Evolutionary conservation across 2,113 vertebrate species (phyloP).

Genomic region (Apaloderma vittatum): DNA sequence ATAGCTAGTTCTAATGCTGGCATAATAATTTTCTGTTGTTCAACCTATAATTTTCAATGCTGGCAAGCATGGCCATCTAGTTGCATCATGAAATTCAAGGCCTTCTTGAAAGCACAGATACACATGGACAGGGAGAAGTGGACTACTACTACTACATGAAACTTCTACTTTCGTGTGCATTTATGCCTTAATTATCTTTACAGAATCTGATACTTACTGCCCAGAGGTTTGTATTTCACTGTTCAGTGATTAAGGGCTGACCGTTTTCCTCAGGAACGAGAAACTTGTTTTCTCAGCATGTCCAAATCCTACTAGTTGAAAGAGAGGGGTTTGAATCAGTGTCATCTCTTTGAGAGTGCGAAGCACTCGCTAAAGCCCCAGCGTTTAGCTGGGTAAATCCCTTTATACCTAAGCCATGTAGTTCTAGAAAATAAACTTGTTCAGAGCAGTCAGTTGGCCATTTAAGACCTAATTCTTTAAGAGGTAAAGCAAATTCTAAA

Average conservation of each 20-base stretch:
- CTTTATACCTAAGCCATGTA: conserved; percentile 54
- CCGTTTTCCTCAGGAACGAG: conserved; percentile 46
- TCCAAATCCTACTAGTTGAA: conserved; percentile 12
- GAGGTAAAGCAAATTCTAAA: conserved; percentile 17
- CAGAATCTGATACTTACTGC: not conserved
- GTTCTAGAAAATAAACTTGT: conserved; percentile 32
- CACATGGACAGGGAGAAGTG: not conserved
- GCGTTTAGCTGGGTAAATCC: conserved; percentile 12
- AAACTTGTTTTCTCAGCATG: conserved; percentile 37
- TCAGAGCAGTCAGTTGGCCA: not conserved
- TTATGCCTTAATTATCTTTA: conserved; percentile 52
- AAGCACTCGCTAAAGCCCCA: not conserved
- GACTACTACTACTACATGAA: not conserved
- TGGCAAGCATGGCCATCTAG: not conserved
- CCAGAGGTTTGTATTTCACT: conserved; percentile 39
- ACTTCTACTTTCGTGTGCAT: not conserved
- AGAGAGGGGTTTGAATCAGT: not conserved
- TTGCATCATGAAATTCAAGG: not conserved
- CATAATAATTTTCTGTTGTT: not conserved
- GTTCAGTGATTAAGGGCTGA: conserved; percentile 31
- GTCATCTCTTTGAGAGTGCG: not conserved
- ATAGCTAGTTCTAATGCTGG: not conserved
- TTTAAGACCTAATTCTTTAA: not conserved
- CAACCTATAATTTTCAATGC: rapidly evolving
- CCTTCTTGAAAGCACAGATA: conserved; percentile 3